phyloP scores from a whole-genome alignment of 2,797 vertebrate genomes.

The Oceanodroma leucorhoa region DNA sequence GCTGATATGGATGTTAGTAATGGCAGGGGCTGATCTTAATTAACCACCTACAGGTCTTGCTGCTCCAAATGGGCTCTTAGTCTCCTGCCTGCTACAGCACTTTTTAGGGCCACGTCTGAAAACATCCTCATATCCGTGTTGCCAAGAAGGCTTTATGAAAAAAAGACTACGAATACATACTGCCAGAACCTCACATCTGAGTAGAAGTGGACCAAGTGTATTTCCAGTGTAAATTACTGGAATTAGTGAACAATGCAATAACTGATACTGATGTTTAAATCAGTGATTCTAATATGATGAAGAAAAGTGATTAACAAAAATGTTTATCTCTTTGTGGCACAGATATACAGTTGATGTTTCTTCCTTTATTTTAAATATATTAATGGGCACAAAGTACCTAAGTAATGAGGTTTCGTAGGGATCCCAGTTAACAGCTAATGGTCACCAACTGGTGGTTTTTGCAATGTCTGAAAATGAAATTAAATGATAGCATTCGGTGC shows the following conservation, averaged over 20 bases:
- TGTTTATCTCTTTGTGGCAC: not conserved
- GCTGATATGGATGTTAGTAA: not conserved
- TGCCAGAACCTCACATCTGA: not conserved
- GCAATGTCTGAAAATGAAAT: constrained; percentile 28
- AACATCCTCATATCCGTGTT: not conserved
- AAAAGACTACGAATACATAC: not conserved
- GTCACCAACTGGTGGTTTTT: constrained; percentile 28
- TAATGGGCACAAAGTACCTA: constrained; percentile 44
- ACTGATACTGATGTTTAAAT: not conserved
- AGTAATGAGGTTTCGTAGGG: constrained; percentile 59
- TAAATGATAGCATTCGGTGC: not conserved
- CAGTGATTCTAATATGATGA: not conserved
- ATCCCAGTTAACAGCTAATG: constrained; percentile 52
- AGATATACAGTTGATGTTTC: not conserved
- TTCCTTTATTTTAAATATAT: constrained; percentile 30
- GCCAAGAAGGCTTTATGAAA: not conserved
- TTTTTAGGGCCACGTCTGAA: not conserved
- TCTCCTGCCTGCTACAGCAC: not conserved
- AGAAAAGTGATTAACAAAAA: not conserved
- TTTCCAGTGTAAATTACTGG: not conserved
- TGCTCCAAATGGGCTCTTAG: not conserved
- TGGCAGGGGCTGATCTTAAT: not conserved
- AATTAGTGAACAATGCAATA: not conserved
- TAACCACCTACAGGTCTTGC: not conserved
- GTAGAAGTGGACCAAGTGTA: not conserved